Evolutionary conservation across 2,113 vertebrate species (phyloP).

Genomic region (Serilophus lunatus): DNA sequence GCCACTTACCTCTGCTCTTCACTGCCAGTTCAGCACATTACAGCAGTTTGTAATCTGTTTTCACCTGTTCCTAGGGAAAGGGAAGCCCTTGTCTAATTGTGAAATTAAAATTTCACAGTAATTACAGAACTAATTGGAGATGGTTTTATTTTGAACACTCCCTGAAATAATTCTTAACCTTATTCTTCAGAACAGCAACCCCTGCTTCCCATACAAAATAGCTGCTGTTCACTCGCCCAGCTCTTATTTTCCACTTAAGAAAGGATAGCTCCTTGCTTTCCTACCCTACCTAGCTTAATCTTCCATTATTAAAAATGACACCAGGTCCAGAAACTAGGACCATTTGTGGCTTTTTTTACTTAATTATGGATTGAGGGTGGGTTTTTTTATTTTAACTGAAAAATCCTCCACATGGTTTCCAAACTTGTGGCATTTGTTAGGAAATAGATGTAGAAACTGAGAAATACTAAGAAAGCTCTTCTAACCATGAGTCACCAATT

Average conservation of each 20-base stretch:
- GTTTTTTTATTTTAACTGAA: neutral
- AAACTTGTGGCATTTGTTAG: neutral
- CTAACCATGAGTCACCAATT: neutral
- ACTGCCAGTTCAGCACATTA: neutral
- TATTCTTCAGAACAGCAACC: neutral
- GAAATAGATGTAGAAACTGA: neutral
- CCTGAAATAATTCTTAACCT: neutral
- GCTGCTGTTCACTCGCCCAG: neutral
- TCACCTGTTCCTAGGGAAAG: neutral
- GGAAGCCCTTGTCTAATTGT: neutral
- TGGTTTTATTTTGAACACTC: neutral
- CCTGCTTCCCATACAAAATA: neutral
- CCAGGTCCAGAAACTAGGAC: neutral
- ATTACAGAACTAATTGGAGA: neutral
- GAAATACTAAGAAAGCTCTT: conserved; percentile 1
- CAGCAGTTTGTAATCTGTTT: neutral
- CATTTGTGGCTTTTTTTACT: neutral
- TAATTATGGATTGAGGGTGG: neutral
- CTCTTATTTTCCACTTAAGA: neutral
- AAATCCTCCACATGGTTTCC: neutral
- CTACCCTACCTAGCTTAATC: neutral
- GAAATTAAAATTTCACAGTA: neutral
- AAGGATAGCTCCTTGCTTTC: neutral
- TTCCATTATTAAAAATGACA: neutral
- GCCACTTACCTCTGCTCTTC: neutral